Conservation (phyloP, 2,888 invertebrate species). For the Anorthoa munda region DNA sequence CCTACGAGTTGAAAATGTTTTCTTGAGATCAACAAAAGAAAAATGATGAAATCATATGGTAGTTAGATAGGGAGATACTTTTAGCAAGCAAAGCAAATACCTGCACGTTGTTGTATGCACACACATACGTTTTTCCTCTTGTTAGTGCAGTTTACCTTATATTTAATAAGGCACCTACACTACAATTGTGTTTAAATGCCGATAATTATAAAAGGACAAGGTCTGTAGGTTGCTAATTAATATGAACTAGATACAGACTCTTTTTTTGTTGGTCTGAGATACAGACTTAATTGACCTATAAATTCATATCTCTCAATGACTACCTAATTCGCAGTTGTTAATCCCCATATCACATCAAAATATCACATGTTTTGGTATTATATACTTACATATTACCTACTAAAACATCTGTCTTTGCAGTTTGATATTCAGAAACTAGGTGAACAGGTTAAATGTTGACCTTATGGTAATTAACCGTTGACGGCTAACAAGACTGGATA, state of each 20-base stretch:
- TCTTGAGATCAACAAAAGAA: slow-evolving; percentile 36
- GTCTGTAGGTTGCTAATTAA: slow-evolving; percentile 32
- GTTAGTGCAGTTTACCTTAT: slow-evolving; percentile 26
- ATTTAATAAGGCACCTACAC: slow-evolving; percentile 4
- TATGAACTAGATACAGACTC: slow-evolving; percentile 21
- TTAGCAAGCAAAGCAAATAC: slow-evolving; percentile 28
- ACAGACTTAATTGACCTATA: slow-evolving; percentile 37
- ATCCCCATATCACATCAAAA: slow-evolving; percentile 37
- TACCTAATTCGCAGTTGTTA: slow-evolving; percentile 26
- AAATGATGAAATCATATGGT: slow-evolving; percentile 31
- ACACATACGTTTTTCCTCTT: slow-evolving; percentile 2
- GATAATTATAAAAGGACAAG: slow-evolving; percentile 52
- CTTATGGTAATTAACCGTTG: slow-evolving; percentile 60
- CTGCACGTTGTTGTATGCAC: slow-evolving; percentile 6
- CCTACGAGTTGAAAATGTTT: slow-evolving; percentile 26
- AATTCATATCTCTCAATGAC: slow-evolving; percentile 53
- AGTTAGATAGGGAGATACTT: slow-evolving; percentile 10
- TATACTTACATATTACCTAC: not conserved
- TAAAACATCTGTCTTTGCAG: slow-evolving; percentile 46
- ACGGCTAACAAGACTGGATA: slow-evolving; percentile 35
- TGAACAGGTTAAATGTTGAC: slow-evolving; percentile 64
- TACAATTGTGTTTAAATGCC: slow-evolving; percentile 34
- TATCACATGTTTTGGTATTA: slow-evolving; percentile 31
- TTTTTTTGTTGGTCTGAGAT: too few species aligned
- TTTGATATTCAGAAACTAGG: slow-evolving; percentile 57